Evolutionary conservation across 2,113 vertebrate species (phyloP).

Genomic region (Dissostichus mawsoni): DNA sequence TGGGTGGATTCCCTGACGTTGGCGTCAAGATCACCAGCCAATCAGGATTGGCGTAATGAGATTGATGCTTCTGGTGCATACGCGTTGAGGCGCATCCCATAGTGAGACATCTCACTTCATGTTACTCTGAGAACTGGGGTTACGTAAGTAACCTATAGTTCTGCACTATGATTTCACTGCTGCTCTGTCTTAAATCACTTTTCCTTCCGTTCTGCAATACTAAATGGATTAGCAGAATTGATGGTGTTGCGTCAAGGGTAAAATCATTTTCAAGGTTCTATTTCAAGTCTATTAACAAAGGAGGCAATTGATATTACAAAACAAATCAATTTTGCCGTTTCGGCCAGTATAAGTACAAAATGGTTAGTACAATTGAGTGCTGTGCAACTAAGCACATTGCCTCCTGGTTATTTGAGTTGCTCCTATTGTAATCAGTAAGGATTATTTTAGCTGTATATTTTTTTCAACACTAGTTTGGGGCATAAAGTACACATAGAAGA

Average conservation of each 20-base stretch:
- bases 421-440: constrained; percentile 48
- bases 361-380: constrained; percentile 64
- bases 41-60: no score
- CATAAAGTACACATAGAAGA: constrained; percentile 6
- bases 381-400: constrained; percentile 55
- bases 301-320: constrained; percentile 76
- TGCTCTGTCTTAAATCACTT: constrained; percentile 60
- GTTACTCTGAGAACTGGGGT: no score
- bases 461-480: constrained; percentile 19
- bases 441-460: constrained; percentile 41
- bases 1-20: no score
- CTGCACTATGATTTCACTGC: constrained; percentile 26
- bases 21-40: no score
- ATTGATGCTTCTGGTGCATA: no score
- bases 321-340: constrained; percentile 74
- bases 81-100: no score
- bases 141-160: no score
- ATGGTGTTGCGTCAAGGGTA: constrained; percentile 68
- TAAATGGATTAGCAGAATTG: constrained; percentile 73
- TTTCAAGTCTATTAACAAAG: constrained; percentile 75
- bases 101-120: no score
- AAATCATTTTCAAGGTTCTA: constrained; percentile 75
- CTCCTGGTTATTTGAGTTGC: constrained; percentile 54
- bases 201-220: constrained; percentile 59
- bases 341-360: constrained; percentile 62